Percentiles rank a stretch among this genome's conserved stretches.
phyloP scores from a whole-genome alignment of 2,113 vertebrate species.

The Columba livia region DNA sequence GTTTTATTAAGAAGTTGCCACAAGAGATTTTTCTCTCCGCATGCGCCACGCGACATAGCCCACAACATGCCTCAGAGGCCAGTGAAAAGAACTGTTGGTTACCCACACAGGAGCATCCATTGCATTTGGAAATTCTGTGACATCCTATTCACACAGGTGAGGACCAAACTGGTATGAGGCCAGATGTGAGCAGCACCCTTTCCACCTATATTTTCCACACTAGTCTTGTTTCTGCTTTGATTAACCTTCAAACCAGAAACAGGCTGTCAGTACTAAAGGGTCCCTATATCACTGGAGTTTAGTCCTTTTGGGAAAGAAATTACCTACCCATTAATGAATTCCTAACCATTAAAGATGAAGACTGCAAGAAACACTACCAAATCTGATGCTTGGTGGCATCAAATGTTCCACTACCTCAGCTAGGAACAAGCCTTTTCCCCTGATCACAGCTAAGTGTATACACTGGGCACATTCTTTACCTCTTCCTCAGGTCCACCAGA shows the following conservation, averaged over 20 bases:
- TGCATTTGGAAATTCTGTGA: background rate
- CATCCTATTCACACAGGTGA: background rate
- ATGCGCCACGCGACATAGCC: background rate
- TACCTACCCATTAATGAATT: background rate
- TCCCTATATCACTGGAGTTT: background rate
- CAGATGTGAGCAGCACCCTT: background rate
- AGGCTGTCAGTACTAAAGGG: background rate
- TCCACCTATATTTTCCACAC: background rate
- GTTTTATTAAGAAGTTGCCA: background rate
- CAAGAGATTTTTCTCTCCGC: background rate
- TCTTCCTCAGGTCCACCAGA: background rate
- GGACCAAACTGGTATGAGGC: background rate
- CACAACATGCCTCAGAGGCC: background rate
- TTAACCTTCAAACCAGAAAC: background rate
- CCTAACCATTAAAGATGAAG: background rate
- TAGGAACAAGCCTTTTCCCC: background rate
- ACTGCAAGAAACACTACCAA: background rate
- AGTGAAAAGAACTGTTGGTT: background rate
- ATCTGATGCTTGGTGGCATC: background rate
- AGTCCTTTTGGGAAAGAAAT: background rate
- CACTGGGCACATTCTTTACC: background rate
- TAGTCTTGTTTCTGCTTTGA: background rate
- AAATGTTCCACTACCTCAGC: background rate
- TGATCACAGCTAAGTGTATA: background rate
- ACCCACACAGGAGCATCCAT: fast-evolving